Conservation (phyloP, 2,113 vertebrate genomes). For the Gnathonemus longibarbis region DNA sequence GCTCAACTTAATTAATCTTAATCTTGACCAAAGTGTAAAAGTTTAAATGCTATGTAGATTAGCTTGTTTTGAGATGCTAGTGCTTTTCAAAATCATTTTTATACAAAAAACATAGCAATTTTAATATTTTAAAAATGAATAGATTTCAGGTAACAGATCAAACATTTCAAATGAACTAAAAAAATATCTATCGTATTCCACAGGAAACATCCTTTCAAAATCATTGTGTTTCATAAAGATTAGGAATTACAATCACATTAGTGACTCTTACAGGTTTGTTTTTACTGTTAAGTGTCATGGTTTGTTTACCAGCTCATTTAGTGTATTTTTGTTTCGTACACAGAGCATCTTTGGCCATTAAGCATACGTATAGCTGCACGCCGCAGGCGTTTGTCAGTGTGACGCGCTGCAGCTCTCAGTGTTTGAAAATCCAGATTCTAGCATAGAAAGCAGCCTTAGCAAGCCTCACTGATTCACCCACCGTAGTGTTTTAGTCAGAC, state of each 20-base stretch:
- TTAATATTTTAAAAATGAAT: background rate
- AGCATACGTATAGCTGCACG: background rate
- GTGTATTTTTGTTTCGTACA: background rate
- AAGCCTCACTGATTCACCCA: background rate
- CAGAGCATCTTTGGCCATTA: background rate
- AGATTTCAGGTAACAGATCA: background rate
- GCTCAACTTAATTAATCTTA: background rate
- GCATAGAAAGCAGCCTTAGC: background rate
- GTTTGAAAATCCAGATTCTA: background rate
- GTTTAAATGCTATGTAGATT: background rate
- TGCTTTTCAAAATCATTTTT: background rate
- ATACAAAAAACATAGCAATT: background rate
- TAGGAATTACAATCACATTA: background rate
- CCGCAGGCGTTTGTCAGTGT: background rate
- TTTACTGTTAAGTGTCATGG: background rate
- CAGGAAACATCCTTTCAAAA: conserved; percentile 7
- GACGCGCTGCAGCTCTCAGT: background rate
- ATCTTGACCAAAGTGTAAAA: background rate
- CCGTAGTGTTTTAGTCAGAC: background rate
- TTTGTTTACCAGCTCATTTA: background rate
- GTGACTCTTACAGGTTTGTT: background rate
- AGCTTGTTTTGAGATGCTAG: background rate
- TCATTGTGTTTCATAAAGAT: background rate
- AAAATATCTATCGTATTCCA: background rate
- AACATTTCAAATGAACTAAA: background rate